Evolutionary conservation across 53 echinoderm and acorn worm species (phyloP).

Genomic region (Holothuria scabra): DNA sequence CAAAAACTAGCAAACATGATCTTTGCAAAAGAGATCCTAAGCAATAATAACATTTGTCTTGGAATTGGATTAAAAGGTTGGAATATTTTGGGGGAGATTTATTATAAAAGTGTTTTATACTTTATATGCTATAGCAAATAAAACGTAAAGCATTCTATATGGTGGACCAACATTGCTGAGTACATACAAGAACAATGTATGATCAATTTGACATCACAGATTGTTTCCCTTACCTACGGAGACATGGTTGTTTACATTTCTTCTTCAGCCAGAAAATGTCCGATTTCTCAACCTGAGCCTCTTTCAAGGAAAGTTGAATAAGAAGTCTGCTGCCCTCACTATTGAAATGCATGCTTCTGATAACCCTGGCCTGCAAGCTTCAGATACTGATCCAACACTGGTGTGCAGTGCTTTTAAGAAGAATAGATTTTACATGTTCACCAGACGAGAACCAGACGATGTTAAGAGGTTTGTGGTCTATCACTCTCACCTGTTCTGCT

Average conservation of each 20-base stretch:
- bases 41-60: too few relatives aligned
- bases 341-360: conserved; percentile 97
- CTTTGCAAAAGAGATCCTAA: too few relatives aligned
- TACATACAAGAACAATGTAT: too few relatives aligned
- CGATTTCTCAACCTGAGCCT: conserved; percentile 89
- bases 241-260: too few relatives aligned
- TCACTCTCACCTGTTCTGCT: neutral
- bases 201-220: too few relatives aligned
- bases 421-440: conserved; percentile 92
- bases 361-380: conserved; percentile 74
- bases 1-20: too few relatives aligned
- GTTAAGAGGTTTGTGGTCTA: conserved; percentile 69
- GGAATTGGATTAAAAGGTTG: too few relatives aligned
- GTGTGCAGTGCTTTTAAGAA: conserved; percentile 98
- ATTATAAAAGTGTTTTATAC: too few relatives aligned
- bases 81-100: too few relatives aligned
- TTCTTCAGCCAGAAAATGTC: conserved; percentile 85
- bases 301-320: conserved; percentile 67
- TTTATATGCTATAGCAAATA: too few relatives aligned
- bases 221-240: neutral
- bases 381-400: conserved; percentile 79
- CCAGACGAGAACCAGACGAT: conserved; percentile 83
- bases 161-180: too few relatives aligned
- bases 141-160: too few relatives aligned
- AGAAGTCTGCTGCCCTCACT: conserved; percentile 72